A percentile compares a stretch with the other conserved stretches of the same genome.
phyloP scores from a whole-genome alignment of 2,113 vertebrate genomes.

The Vireo altiloquus region DNA sequence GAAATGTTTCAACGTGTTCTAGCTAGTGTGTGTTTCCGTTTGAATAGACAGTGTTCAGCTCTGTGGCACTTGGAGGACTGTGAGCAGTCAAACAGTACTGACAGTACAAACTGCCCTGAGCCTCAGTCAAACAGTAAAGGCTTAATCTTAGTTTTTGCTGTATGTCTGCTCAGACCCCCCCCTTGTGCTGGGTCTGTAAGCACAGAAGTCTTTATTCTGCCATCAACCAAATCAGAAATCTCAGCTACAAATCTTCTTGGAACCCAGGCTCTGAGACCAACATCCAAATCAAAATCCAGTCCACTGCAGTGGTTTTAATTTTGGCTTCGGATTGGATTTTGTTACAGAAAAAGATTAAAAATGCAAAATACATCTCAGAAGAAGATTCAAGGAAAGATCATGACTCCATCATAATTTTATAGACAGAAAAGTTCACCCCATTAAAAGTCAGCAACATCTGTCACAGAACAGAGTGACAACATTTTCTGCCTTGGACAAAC shows the following conservation, averaged over 20 bases:
- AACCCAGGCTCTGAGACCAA: neutral
- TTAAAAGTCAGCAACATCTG: neutral
- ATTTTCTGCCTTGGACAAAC: neutral
- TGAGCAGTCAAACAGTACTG: no score
- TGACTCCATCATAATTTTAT: neutral
- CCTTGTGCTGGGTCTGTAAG: neutral
- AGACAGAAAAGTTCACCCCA: neutral
- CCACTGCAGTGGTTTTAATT: neutral
- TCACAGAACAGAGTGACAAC: neutral
- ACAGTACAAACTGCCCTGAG: neutral
- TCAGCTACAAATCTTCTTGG: neutral
- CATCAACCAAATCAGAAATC: neutral
- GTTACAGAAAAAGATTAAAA: neutral
- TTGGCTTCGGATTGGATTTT: neutral
- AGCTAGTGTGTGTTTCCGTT: neutral
- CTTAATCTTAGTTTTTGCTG: neutral
- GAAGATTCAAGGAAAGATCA: neutral
- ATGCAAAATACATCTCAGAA: neutral
- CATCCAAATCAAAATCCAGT: neutral
- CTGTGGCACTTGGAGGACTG: rapidly evolving
- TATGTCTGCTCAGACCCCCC: neutral
- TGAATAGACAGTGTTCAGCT: neutral
- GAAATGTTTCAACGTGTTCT: neutral
- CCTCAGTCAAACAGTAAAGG: neutral
- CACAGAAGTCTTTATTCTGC: neutral